Evolutionary conservation across 1,140 invertebrate species (phyloP), one percentile per base, ranked within the genome.

Genomic region (Diachasmimorpha longicaudata): DNA sequence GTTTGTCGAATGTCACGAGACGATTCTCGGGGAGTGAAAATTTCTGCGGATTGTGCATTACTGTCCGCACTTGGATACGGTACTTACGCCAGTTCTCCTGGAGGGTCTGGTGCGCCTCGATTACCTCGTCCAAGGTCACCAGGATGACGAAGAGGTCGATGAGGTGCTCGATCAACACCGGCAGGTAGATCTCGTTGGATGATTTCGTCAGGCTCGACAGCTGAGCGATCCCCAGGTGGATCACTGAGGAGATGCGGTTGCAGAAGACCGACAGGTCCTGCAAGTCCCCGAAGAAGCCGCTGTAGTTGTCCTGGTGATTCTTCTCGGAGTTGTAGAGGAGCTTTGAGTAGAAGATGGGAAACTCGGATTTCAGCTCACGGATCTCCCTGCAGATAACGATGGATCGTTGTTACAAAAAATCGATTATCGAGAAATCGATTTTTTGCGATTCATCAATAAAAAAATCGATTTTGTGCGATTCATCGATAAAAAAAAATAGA

Each of bases 361-460:
- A 93, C 89, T 95, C 94, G 76, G 88, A 83, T 84, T 92, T 92
- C n/a, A 97, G 85, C 42, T 90, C 80, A 68, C 92, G 87, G 72
- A 96, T 92, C 89, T 97, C 96, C 80, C 92, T 89, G 86, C 95
- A 96, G 0, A n/a, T n/a, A n/a, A n/a, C n/a, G n/a, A n/a, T n/a
- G n/a, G n/a, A n/a, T n/a, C n/a, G n/a, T n/a, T n/a, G n/a, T n/a
- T n/a, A n/a, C n/a, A n/a, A n/a, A n/a, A n/a, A n/a, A n/a, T n/a
- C n/a, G n/a, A n/a, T n/a, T n/a, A n/a, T n/a, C n/a, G n/a, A n/a
- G n/a, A n/a, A n/a, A n/a, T n/a, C n/a, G n/a, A n/a, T n/a, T n/a
- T n/a, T n/a, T n/a, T n/a, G n/a, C n/a, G n/a, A n/a, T n/a, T n/a
- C n/a, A n/a, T n/a, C n/a, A n/a, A n/a, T n/a, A n/a, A n/a, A n/a